These are phyloP conservation scores for Tetraneura akinire DNA, from an alignment of 1,140 invertebrate species.

Conservation along the genomic window DNA sequence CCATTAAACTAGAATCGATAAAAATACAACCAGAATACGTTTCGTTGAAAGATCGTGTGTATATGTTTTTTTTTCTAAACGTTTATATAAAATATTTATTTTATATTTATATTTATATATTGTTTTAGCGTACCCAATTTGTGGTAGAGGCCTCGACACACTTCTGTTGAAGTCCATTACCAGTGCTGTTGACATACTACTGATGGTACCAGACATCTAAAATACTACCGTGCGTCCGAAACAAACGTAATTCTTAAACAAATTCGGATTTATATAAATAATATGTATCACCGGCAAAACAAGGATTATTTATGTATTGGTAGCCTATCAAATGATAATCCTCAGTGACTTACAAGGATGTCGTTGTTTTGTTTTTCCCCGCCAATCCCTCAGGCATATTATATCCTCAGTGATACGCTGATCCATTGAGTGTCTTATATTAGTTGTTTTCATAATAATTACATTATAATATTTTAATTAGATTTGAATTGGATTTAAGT, in stretches of 20 bases:
- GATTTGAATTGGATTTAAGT: background rate
- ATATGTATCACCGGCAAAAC: background rate
- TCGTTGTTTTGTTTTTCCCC: background rate
- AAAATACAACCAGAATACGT: background rate
- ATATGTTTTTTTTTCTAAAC: background rate
- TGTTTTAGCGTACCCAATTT: constrained; percentile 7
- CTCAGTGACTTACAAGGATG: constrained; percentile 8
- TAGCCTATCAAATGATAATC: constrained; percentile 28
- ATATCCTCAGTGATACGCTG: background rate
- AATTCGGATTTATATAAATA: constrained; percentile 33
- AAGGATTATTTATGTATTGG: constrained; percentile 1
- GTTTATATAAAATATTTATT: background rate
- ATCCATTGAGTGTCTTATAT: background rate
- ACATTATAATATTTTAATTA: constrained; percentile 17
- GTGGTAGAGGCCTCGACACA: background rate
- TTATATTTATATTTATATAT: constrained; percentile 11
- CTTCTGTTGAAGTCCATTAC: constrained; percentile 18
- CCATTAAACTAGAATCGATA: constrained; percentile 15
- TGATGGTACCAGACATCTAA: background rate
- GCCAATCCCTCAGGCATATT: no score
- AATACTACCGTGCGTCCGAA: constrained; percentile 12
- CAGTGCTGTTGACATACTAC: background rate
- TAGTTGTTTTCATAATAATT: constrained; percentile 5
- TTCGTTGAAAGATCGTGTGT: background rate
- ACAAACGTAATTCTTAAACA: constrained; percentile 7